These are phyloP conservation scores for Elysia chlorotica DNA, from an alignment of 1,140 invertebrate genomes.

Conservation along the genomic window DNA sequence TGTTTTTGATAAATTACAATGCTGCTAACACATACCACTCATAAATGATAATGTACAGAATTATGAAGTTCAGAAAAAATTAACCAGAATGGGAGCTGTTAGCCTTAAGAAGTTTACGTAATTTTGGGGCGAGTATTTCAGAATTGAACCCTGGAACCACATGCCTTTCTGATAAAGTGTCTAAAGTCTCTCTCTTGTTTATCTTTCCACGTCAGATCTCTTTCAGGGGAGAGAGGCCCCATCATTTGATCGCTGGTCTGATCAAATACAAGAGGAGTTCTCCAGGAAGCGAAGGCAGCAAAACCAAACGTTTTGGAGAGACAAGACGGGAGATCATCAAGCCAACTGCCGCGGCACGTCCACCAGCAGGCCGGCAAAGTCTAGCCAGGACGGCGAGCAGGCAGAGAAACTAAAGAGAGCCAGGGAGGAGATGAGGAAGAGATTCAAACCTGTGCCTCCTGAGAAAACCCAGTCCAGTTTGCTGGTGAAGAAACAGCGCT, in stretches of 20 bases:
- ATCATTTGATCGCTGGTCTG: conserved; percentile 5
- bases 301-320: background rate
- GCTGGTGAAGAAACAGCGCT: conserved; percentile 1
- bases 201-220: background rate
- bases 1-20: too few species aligned
- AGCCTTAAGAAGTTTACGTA: too few species aligned
- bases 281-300: background rate
- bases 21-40: too few species aligned
- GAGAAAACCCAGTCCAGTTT: background rate
- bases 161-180: too few species aligned
- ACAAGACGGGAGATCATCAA: background rate
- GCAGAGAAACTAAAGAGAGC: conserved; percentile 8
- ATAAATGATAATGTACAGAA: too few species aligned
- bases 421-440: conserved; percentile 18
- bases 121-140: too few species aligned
- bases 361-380: background rate
- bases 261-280: conserved; percentile 1
- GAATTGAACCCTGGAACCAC: too few species aligned
- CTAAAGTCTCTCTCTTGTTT: too few species aligned
- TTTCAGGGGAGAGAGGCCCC: background rate
- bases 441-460: conserved; percentile 2
- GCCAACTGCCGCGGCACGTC: background rate
- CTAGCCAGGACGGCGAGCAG: background rate
- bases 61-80: too few species aligned
- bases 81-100: too few species aligned